Conservation (phyloP, 2,113 vertebrate species). For the Capricornis sumatraensis region DNA sequence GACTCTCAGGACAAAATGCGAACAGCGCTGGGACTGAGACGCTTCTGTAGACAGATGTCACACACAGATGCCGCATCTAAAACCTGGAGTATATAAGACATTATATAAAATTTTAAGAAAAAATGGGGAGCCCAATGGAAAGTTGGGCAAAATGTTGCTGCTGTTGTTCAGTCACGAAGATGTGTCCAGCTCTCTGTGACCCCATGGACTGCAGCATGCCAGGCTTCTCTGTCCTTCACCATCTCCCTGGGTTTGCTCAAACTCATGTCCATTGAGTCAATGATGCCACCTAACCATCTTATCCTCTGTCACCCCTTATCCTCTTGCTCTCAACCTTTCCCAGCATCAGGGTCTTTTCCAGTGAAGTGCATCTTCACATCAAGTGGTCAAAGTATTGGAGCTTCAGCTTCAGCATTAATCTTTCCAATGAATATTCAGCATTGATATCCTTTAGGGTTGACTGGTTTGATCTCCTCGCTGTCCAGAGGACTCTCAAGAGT, state of each 20-base stretch:
- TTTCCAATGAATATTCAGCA: neutral
- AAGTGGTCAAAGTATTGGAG: neutral
- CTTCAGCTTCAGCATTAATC: neutral
- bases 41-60: neutral
- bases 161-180: neutral
- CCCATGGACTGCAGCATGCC: neutral
- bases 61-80: neutral
- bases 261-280: neutral
- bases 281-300: neutral
- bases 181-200: neutral
- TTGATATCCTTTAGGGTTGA: neutral
- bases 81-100: neutral
- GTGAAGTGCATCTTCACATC: neutral
- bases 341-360: neutral
- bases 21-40: neutral
- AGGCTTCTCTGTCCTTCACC: neutral
- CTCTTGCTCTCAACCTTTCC: neutral
- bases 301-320: neutral
- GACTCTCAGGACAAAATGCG: neutral
- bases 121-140: neutral
- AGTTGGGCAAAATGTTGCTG: neutral
- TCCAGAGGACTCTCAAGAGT: neutral
- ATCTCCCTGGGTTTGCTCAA: neutral
- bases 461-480: neutral
- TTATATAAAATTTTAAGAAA: neutral